Conservation (phyloP, 64 coral and sea anemone species). For the Orbicella faveolata region DNA sequence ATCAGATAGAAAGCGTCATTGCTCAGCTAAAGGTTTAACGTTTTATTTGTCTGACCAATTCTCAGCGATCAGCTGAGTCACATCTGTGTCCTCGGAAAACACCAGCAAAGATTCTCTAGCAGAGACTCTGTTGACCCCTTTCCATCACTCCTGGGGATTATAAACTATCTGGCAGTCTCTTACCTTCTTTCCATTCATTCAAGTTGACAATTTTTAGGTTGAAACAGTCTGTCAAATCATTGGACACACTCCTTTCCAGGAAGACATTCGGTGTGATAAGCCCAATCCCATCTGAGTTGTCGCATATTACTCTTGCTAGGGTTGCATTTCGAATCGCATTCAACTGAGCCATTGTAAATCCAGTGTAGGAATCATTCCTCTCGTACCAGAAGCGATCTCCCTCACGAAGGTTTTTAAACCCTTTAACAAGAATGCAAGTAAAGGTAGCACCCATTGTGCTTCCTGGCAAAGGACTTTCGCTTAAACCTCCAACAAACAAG, state of each 20-base stretch:
- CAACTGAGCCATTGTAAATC: conserved; percentile 35
- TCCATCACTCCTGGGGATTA: no score
- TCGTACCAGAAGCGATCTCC: conserved; percentile 73
- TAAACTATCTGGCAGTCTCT: no score
- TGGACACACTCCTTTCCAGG: background rate
- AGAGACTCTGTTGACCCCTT: no score
- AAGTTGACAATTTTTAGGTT: conserved; percentile 11
- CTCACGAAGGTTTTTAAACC: conserved; percentile 19
- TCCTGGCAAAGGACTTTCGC: conserved; percentile 6
- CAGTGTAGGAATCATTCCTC: conserved; percentile 18
- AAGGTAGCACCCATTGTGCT: conserved; percentile 43
- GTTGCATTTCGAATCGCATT: conserved; percentile 29
- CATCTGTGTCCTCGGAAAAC: no score
- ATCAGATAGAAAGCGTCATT: no score
- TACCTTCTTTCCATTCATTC: conserved; percentile 16
- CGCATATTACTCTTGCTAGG: conserved; percentile 48
- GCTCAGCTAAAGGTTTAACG: no score
- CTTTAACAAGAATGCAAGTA: conserved; percentile 32
- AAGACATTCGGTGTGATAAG: conserved; percentile 16
- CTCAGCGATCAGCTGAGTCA: no score
- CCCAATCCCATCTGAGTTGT: conserved; percentile 55
- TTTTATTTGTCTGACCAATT: no score
- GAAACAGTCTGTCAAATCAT: background rate
- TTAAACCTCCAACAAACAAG: conserved; percentile 57
- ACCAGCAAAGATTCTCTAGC: no score